A percentile compares a stretch with the other conserved stretches of the same genome.
Conservation (phyloP, 2,113 vertebrate species). For the Addax nasomaculatus region DNA sequence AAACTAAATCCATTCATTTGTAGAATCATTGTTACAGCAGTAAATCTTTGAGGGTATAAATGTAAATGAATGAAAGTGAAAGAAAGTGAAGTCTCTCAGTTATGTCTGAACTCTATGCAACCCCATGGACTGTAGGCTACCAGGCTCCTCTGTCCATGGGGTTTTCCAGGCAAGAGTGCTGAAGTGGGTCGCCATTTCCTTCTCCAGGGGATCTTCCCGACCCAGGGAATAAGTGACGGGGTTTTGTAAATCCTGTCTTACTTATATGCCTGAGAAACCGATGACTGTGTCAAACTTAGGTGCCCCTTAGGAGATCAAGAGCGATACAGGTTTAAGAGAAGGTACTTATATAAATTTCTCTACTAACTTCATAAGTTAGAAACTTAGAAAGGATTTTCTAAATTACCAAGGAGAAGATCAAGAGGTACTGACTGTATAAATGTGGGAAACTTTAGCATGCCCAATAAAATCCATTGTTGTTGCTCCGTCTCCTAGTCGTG, state of each 20-base stretch:
- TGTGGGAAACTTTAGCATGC: not conserved
- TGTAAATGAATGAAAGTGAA: not conserved
- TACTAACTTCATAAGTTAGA: not conserved
- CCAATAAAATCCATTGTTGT: not conserved
- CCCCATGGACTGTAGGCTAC: not conserved
- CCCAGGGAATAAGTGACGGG: not conserved
- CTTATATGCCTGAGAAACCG: not conserved
- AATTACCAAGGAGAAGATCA: not conserved
- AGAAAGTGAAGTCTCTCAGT: not conserved
- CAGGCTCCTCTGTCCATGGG: not conserved
- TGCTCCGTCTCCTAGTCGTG: not conserved
- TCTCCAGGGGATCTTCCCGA: not conserved
- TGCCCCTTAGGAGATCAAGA: not conserved
- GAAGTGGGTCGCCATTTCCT: not conserved
- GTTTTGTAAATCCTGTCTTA: constrained; percentile 1
- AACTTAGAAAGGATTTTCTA: not conserved
- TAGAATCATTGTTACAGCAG: not conserved
- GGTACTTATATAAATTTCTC: not conserved
- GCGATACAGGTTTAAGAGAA: not conserved
- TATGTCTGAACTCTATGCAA: not conserved
- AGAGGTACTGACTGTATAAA: not conserved
- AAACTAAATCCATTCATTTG: not conserved
- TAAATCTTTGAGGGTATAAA: not conserved
- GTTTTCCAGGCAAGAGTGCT: not conserved
- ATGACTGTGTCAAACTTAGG: not conserved